Evolutionary conservation across 2,888 invertebrate genomes (phyloP), one percentile per base, ranked within the genome.

Genomic region (Acanthosoma haemorrhoidale): DNA sequence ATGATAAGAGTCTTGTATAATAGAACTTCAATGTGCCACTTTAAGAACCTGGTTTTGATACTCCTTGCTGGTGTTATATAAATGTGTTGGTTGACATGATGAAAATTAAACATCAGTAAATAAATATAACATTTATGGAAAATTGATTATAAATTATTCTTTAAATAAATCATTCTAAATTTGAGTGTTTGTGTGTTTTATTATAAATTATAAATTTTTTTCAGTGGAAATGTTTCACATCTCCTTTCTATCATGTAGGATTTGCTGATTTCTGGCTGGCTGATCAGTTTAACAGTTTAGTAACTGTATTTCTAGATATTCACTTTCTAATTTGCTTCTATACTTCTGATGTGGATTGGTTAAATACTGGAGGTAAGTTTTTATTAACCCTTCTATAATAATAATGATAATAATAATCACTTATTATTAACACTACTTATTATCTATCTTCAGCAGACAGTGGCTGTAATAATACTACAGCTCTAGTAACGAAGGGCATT

Each of bases 191-290:
- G 16, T 4, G 3, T 6, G 16, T 34, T 4, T 6, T 18, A 32
- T 29, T 15, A n/a, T 13, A 16, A 43, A 36, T 1, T 25, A 38
- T 21, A 3, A 63, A 60, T 66, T 21, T 66, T 16, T 73, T 72
- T 74, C 80, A 81, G 85, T 84, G 81, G 70, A 82, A 88, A 25
- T 85, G 90, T 75, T 77, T 89, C 69, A 83, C 86, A 68, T 89
- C 91, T 1, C 91, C 91, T 18, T 89, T 90, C 76, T 88, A 88
- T 77, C 86, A 87, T 78, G 91, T 92, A 1, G 87, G 87, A 60
- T 92, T 92, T 79, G 91, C 91, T 72, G 91, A 92, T 80, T 92
- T 92, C 82, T 92, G 91, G 91, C 85, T 92, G 76, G 91, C 90
- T 13, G 92, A 92, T 82, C 92, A 92, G 79, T 79, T 92, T 43